These are phyloP conservation scores for Zoanthus sociatus DNA, from an alignment of 92 coral and sea anemone species.

Conservation along the genomic window DNA sequence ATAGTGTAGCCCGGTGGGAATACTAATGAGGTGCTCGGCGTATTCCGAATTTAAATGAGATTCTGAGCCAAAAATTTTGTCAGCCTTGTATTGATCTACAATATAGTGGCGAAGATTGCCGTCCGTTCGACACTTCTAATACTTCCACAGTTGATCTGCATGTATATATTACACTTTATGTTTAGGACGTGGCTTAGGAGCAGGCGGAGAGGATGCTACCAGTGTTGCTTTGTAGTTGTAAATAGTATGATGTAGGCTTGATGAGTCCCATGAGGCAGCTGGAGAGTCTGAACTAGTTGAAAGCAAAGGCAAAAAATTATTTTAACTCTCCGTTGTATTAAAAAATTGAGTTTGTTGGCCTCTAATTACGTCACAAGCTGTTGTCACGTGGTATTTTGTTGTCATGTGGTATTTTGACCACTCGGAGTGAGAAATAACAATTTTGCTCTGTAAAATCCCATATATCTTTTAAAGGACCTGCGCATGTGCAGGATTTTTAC, in stretches of 20 bases:
- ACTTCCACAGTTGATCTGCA: not conserved
- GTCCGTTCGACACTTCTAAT: not conserved
- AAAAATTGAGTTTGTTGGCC: too few relatives aligned
- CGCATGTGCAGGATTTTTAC: too few relatives aligned
- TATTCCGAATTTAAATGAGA: not conserved
- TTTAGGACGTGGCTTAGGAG: not conserved
- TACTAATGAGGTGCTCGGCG: not conserved
- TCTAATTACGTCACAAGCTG: too few relatives aligned
- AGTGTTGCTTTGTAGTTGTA: not conserved
- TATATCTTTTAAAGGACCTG: too few relatives aligned
- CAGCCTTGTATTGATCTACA: not conserved
- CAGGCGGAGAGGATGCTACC: not conserved
- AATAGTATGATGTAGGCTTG: constrained; percentile 12
- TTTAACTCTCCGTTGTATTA: too few relatives aligned
- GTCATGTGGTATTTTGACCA: too few relatives aligned
- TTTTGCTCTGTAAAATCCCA: too few relatives aligned
- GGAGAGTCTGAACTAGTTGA: too few relatives aligned
- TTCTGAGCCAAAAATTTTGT: not conserved
- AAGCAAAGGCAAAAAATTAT: too few relatives aligned
- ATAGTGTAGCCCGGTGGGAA: not conserved
- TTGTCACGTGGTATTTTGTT: too few relatives aligned
- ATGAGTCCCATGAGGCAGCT: constrained; percentile 15
- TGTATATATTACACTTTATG: not conserved
- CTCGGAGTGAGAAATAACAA: too few relatives aligned
- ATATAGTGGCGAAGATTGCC: not conserved